phyloP scores from a whole-genome alignment of 1,140 invertebrate genomes.

The Stegodyphus dumicola region DNA sequence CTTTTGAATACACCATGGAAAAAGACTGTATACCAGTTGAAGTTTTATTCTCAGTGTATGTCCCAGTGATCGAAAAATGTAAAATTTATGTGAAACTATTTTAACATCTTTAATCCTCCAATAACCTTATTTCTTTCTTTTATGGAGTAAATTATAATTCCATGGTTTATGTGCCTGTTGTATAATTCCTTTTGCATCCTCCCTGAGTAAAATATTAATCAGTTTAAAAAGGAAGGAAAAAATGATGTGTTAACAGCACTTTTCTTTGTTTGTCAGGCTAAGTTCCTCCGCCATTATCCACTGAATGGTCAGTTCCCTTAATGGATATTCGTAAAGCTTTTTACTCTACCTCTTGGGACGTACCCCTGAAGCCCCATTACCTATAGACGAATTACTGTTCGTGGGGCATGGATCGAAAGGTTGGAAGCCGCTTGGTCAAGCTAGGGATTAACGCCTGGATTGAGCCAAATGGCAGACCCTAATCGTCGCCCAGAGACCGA shows the following conservation, averaged over 20 bases:
- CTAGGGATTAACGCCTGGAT: slow-evolving; percentile 55
- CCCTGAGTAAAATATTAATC: no score
- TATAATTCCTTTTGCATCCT: no score
- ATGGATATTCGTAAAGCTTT: slow-evolving; percentile 49
- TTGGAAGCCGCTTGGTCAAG: slow-evolving; percentile 46
- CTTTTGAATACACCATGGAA: no score
- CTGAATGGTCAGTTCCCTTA: slow-evolving; percentile 27
- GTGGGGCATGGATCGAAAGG: slow-evolving; percentile 36
- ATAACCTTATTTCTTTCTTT: no score
- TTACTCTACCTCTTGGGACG: slow-evolving; percentile 10
- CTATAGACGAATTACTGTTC: slow-evolving; percentile 47
- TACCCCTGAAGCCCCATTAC: slow-evolving; percentile 23
- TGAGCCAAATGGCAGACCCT: slow-evolving; percentile 39
- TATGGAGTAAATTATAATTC: no score
- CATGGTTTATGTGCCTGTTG: no score
- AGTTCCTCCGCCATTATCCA: slow-evolving; percentile 27
- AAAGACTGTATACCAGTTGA: no score
- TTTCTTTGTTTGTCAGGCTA: slow-evolving; percentile 6
- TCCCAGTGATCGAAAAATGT: no score
- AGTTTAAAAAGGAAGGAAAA: no score
- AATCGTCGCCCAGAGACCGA: slow-evolving; percentile 38
- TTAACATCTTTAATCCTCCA: no score
- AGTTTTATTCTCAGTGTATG: no score
- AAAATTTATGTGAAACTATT: no score
- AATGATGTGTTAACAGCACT: background rate